Conservation (phyloP, 1,140 invertebrate species). For the Drosophila pallidifrons region DNA sequence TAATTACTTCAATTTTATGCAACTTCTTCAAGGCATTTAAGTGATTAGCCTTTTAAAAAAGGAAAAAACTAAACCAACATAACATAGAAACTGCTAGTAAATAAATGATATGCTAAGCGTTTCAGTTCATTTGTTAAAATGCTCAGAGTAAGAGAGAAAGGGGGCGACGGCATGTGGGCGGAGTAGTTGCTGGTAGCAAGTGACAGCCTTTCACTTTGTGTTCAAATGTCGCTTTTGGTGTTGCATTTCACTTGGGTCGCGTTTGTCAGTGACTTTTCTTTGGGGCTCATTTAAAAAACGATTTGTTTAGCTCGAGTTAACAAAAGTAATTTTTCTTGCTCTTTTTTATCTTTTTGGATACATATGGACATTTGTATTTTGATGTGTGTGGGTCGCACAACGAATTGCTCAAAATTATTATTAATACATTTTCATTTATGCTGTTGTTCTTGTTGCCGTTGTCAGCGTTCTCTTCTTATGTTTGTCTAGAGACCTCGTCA, state of each 20-base stretch:
- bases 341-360: constrained; percentile 54
- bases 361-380: constrained; percentile 15
- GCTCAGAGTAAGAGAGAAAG: constrained; percentile 8
- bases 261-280: constrained; percentile 38
- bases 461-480: neutral
- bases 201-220: constrained; percentile 72
- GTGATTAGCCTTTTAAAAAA: neutral
- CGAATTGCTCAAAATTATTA: constrained; percentile 63
- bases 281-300: constrained; percentile 70
- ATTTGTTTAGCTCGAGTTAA: constrained; percentile 79
- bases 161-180: neutral
- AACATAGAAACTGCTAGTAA: constrained; percentile 30
- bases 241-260: constrained; percentile 72
- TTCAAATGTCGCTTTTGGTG: constrained; percentile 62
- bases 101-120: constrained; percentile 72
- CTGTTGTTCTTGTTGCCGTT: constrained; percentile 14
- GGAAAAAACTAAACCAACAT: constrained; percentile 4
- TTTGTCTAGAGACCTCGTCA: neutral
- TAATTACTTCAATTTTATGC: constrained; percentile 51
- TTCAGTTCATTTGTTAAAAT: constrained; percentile 72
- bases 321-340: constrained; percentile 75
- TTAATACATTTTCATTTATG: constrained; percentile 25
- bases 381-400: constrained; percentile 24
- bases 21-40: constrained; percentile 34
- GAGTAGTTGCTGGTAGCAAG: constrained; percentile 33